Percentiles rank a stretch among this genome's conserved stretches.
phyloP scores from a whole-genome alignment of 2,888 invertebrate genomes.

The Amiota minor region DNA sequence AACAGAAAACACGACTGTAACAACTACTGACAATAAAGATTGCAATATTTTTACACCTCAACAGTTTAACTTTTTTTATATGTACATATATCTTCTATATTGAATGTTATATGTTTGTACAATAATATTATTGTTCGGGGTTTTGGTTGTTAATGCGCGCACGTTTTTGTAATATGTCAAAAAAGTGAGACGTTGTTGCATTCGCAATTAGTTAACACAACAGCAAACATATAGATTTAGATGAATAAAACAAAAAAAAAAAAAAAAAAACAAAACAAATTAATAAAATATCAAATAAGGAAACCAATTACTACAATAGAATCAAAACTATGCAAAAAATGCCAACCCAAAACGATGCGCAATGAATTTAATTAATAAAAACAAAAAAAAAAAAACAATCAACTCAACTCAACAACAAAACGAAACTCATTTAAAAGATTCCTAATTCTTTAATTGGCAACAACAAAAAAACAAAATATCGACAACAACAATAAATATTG shows the following conservation, averaged over 20 bases:
- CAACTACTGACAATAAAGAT: slow-evolving; percentile 4
- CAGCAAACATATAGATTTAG: neutral
- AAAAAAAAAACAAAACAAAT: neutral
- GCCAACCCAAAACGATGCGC: slow-evolving; percentile 49
- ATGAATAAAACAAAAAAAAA: neutral
- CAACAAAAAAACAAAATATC: neutral
- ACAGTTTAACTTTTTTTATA: too few species aligned
- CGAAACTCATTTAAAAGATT: slow-evolving; percentile 2
- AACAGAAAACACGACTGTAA: neutral
- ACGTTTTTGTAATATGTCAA: slow-evolving; percentile 65
- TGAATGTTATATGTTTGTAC: neutral
- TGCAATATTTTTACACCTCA: neutral
- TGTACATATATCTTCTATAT: neutral
- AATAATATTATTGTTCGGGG: slow-evolving; percentile 3
- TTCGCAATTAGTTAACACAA: slow-evolving; percentile 13
- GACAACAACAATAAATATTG: neutral
- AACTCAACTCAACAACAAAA: too few species aligned
- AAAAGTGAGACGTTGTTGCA: slow-evolving; percentile 29
- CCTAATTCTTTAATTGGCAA: neutral
- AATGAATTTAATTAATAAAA: slow-evolving; percentile 6
- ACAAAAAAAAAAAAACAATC: neutral
- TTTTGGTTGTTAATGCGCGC: slow-evolving; percentile 37
- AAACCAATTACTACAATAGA: slow-evolving; percentile 13
- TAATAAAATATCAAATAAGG: neutral
- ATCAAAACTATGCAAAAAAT: slow-evolving; percentile 37